phyloP scores from a whole-genome alignment of 2,888 invertebrate species.

The Drosophila hamatofila region DNA sequence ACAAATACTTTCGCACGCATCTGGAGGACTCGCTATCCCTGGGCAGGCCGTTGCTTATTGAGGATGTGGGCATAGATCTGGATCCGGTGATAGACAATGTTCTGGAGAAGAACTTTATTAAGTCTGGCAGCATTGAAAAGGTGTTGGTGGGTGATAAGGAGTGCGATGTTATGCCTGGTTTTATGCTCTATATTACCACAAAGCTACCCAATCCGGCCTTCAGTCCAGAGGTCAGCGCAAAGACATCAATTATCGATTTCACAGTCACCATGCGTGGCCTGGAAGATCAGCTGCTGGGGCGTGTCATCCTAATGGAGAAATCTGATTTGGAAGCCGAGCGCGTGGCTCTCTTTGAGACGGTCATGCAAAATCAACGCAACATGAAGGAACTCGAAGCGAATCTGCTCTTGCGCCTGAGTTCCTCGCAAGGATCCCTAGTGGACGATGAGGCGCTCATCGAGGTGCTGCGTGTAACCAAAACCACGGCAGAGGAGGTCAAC shows the following conservation, averaged over 20 bases:
- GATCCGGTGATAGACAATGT: slow-evolving; percentile 99
- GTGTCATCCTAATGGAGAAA: slow-evolving; percentile 98
- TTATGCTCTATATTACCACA: slow-evolving; percentile 97
- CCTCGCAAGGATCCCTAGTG: slow-evolving; percentile 96
- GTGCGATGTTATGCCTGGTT: slow-evolving; percentile 98
- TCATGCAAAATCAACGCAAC: slow-evolving; percentile 97
- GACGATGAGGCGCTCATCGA: slow-evolving; percentile 98
- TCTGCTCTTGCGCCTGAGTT: slow-evolving; percentile 94
- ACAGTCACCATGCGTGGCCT: slow-evolving; percentile 98
- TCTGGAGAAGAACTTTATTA: slow-evolving; percentile 98
- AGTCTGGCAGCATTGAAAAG: slow-evolving; percentile 98
- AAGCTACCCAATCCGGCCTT: slow-evolving; percentile 98
- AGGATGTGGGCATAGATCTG: slow-evolving; percentile 97
- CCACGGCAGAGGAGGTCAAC: slow-evolving; percentile 97
- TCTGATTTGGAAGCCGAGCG: slow-evolving; percentile 97
- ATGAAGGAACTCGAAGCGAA: slow-evolving; percentile 98
- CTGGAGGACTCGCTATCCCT: slow-evolving; percentile 94
- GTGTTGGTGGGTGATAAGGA: slow-evolving; percentile 98
- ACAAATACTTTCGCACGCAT: slow-evolving; percentile 97
- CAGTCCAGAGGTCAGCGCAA: slow-evolving; percentile 98
- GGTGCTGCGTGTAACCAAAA: slow-evolving; percentile 94
- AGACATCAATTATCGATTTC: slow-evolving; percentile 98
- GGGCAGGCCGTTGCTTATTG: slow-evolving; percentile 95
- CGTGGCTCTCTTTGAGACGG: slow-evolving; percentile 96
- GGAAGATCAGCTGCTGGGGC: slow-evolving; percentile 96